Evolutionary conservation across 2,888 invertebrate species (phyloP).

Genomic region (Homarus gammarus): DNA sequence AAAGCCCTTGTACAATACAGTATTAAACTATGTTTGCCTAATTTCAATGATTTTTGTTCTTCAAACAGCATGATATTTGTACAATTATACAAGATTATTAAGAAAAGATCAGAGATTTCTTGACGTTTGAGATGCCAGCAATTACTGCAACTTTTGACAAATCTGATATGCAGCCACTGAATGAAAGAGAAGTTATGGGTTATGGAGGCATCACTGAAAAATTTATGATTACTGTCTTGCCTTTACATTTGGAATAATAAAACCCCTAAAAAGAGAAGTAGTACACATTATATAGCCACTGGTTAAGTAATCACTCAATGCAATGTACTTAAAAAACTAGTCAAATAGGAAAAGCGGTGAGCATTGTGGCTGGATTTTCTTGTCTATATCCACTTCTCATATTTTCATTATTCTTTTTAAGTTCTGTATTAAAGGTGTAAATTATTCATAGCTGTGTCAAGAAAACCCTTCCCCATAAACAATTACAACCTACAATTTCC

Average conservation of each 20-base stretch:
- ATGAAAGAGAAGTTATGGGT: neutral
- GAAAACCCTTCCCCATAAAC: slow-evolving; percentile 27
- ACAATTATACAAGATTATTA: slow-evolving; percentile 33
- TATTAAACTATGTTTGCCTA: neutral
- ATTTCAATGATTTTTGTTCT: neutral
- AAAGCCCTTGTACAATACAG: no score
- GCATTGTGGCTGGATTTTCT: neutral
- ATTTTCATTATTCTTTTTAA: neutral
- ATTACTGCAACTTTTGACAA: neutral
- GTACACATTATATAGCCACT: slow-evolving; percentile 10
- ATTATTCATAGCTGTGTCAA: neutral
- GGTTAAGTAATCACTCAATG: slow-evolving; percentile 18
- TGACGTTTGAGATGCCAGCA: neutral
- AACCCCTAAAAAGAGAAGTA: neutral
- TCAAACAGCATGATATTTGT: slow-evolving; percentile 30
- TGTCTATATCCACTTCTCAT: neutral
- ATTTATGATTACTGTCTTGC: neutral
- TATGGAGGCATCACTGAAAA: neutral
- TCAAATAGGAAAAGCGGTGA: neutral
- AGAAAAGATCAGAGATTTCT: slow-evolving; percentile 21
- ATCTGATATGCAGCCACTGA: neutral
- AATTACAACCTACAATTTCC: slow-evolving; percentile 50
- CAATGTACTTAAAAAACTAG: neutral
- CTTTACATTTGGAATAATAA: neutral
- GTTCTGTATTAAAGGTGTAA: neutral